Base-by-base conservation (phyloP, 2,797 vertebrate species). In the Coilia nasus region DNA sequence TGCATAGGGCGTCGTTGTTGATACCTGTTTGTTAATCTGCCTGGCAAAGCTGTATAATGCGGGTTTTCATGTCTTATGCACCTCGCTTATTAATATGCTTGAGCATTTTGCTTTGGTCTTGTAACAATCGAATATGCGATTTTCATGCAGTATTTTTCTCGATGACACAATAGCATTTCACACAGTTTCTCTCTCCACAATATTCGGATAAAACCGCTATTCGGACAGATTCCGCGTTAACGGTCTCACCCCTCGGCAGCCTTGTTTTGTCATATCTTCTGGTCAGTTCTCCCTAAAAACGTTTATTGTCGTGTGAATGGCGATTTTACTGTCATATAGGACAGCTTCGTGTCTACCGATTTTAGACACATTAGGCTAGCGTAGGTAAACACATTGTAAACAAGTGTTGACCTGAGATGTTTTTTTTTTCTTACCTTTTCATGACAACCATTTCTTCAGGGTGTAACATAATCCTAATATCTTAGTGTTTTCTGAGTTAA, bases 1-100 rank as follows among this genome's bases (percentile, higher is more conserved):
- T 78, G 31, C 67, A 78, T 78, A 78, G 35, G 71, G 71, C 35
- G 71, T 78, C 71, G 35, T 78, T 78, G 71, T 78, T 44, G 71
- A 78, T 78, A 78, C 71, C 71, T 78, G 71, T 78, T 78, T 78
- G 35, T 78, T 78, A 78, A 78, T 78, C 15, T 78, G 71, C 31
- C 71, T 44, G 67, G 71, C 71, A 41, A 78, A 5, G 64, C 25
- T 71, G 71, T 78, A 78, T 78, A 35, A 31, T 78, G 71, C 71
- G 41, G 71, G 7, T 78, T 78, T 75, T 67, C 71, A 78, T 44
- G 71, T 41, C 35, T 78, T 31, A 41, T 78, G 35, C 71, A 78
- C 35, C 71, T 78, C 71, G 31, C 71, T 78, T 78, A 78, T 44
- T 25, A 21, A 44, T 78, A 44, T 21, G 71, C 15, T 44, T 44